Conservation (phyloP, 92 coral and sea anemone genomes). For the Nematostella vectensis region DNA sequence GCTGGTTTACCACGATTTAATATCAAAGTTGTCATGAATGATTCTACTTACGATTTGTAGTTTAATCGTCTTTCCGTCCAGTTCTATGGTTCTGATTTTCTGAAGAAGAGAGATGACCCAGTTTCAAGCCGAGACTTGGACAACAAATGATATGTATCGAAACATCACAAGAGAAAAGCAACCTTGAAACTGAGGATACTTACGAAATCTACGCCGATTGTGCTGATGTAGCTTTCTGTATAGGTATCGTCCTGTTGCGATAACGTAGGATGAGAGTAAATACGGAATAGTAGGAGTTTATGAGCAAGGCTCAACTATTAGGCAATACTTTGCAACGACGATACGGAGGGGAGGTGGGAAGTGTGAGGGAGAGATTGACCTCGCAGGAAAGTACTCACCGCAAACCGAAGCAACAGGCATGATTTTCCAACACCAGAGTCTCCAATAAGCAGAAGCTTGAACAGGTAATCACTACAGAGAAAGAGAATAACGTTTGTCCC, state of each 20-base stretch:
- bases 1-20: not conserved
- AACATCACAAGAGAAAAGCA: not conserved
- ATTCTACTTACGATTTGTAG: constrained; percentile 88
- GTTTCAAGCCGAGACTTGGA: constrained; percentile 10
- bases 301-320: constrained; percentile 34
- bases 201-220: constrained; percentile 99
- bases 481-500: constrained; percentile 27
- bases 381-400: constrained; percentile 81
- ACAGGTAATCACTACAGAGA: constrained; percentile 92
- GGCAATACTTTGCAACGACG: constrained; percentile 31
- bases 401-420: constrained; percentile 98
- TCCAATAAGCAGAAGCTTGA: constrained; percentile 97
- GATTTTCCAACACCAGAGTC: constrained; percentile 99
- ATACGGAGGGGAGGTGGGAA: constrained; percentile 25
- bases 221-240: constrained; percentile 99
- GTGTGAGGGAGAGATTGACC: constrained; percentile 13
- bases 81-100: constrained; percentile 99
- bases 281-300: constrained; percentile 26
- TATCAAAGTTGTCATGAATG: constrained; percentile 5
- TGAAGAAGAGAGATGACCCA: constrained; percentile 24
- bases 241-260: constrained; percentile 86
- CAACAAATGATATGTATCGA: not conserved
- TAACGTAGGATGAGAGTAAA: constrained; percentile 9
- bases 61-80: constrained; percentile 99
- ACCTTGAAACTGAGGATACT: constrained; percentile 27